Evolutionary conservation across 2,113 vertebrate genomes (phyloP), one percentile per base, ranked within the genome.

Genomic region (Ancistrus triradiatus): DNA sequence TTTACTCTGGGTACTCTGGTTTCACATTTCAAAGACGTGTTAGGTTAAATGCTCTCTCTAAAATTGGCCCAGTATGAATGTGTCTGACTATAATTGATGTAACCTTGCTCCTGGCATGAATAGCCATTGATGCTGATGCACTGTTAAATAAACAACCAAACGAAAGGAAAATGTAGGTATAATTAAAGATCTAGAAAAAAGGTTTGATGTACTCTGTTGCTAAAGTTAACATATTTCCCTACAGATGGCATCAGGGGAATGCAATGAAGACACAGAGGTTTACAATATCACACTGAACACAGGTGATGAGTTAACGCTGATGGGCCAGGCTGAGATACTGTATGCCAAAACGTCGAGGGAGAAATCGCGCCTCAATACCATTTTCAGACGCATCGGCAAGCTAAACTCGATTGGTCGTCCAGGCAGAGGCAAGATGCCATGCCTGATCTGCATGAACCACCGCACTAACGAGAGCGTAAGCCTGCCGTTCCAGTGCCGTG

Each of bases 261-360:
- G 93, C 81, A 96, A 97, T 11, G 95, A 99, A 80, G 96, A 99
- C 74, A 98, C 95, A 0, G 96, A 99, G 68, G 92, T 99, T 73
- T 99, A 97, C 85, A 98, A 94, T 84, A 95, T 99, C 35, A 94
- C 94, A 2, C 87, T 99, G 47, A 92, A 89, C 73, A 96, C 95
- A 0, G 96, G 94, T 2, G 96, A 99, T 63, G 96, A 99, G 35
- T 88, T 99, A 52, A 99, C 96, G 14, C 79, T 99, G 35, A 99
- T 99, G 96, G 96, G 96, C 38, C 96, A 99, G 81, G 96, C 96
- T 15, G 96, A 99, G 79, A 97, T 99, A 81, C 91, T 99, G n/a
- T 99, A 98, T 38, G 92, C 93, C 71, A 99, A 98, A 80, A 91
- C 92, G 28, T 94, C 89, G 7, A 93, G 90, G 77, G 96, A 99